These are phyloP conservation scores for Rhea pennata DNA, from an alignment of 2,113 vertebrate genomes.

Conservation along the genomic window DNA sequence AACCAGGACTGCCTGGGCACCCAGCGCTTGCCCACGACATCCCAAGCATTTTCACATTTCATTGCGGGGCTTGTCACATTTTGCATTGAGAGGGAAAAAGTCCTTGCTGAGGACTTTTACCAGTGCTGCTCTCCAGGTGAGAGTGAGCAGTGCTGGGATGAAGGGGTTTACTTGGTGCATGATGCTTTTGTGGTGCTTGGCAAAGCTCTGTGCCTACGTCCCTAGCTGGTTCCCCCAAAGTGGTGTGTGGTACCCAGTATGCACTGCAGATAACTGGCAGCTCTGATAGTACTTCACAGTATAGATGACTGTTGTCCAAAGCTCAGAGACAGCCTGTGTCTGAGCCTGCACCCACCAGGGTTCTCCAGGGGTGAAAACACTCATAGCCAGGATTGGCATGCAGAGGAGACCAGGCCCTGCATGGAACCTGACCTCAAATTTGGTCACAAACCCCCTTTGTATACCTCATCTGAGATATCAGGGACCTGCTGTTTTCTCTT, in stretches of 20 bases:
- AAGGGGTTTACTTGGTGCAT: neutral
- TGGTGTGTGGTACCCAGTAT: neutral
- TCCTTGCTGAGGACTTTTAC: neutral
- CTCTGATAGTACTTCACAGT: neutral
- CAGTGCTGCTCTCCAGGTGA: neutral
- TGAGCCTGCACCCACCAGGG: neutral
- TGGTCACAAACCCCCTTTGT: neutral
- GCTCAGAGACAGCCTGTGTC: neutral
- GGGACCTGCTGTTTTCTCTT: neutral
- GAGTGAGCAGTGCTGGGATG: neutral
- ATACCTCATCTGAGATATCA: neutral
- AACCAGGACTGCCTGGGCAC: neutral
- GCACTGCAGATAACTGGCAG: too few species aligned
- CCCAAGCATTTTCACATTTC: neutral
- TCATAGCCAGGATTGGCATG: neutral
- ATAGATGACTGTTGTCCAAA: neutral
- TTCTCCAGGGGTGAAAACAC: neutral
- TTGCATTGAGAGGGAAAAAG: neutral
- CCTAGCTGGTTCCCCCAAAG: neutral
- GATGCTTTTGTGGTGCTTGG: neutral
- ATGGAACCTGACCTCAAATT: neutral
- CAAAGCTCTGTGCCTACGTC: neutral
- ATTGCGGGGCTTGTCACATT: neutral
- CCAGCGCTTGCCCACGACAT: neutral
- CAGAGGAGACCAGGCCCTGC: neutral